These are phyloP conservation scores for Gymnorhina tibicen DNA, from an alignment of 2,113 vertebrate genomes.

Conservation along the genomic window DNA sequence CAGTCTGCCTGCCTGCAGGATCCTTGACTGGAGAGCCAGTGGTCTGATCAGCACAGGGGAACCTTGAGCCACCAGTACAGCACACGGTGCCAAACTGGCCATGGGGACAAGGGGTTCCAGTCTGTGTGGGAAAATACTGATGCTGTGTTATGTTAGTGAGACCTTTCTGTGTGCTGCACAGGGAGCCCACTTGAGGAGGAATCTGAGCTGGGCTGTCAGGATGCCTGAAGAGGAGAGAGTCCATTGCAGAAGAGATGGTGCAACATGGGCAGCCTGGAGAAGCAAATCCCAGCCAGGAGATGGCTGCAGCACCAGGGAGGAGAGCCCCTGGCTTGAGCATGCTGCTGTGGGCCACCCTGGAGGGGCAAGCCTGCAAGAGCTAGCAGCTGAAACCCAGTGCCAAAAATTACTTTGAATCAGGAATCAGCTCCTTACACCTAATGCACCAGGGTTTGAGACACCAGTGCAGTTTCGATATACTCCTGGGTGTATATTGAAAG, in stretches of 20 bases:
- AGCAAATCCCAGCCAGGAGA: background rate
- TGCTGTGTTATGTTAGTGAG: background rate
- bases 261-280: background rate
- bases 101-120: background rate
- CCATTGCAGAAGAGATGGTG: accelerated
- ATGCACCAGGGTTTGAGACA: background rate
- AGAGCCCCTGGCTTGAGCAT: accelerated
- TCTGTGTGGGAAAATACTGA: background rate
- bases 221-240: background rate
- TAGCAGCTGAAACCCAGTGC: background rate
- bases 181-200: background rate
- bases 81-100: background rate
- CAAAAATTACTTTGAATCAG: background rate
- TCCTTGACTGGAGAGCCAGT: background rate
- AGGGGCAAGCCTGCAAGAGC: background rate
- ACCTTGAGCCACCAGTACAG: background rate
- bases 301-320: accelerated
- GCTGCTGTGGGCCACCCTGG: background rate
- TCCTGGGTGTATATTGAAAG: background rate
- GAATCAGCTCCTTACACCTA: background rate
- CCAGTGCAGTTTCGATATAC: background rate
- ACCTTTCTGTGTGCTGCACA: background rate
- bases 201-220: background rate
- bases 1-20: background rate
- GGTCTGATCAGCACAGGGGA: background rate